Conservation (phyloP, 1,140 invertebrate species). For the Drosophila lini region DNA sequence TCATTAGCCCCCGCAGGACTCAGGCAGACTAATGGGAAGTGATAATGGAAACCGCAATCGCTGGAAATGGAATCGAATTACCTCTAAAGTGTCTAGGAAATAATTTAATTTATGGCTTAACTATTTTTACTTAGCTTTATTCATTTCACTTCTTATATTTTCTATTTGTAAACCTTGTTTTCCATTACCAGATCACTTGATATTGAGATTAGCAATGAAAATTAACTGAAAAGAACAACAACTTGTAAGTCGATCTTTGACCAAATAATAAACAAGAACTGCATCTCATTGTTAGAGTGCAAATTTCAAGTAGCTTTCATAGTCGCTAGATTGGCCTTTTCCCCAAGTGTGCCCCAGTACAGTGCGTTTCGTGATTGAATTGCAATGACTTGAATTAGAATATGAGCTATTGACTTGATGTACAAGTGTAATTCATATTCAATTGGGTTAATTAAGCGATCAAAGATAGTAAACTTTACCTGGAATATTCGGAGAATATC, state of each 20-base stretch:
- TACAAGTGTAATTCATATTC: not conserved
- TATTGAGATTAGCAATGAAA: not conserved
- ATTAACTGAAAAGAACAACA: not conserved
- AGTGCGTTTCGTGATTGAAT: constrained; percentile 8
- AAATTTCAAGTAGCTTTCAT: constrained; percentile 18
- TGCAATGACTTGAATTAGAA: not conserved
- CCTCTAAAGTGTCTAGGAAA: constrained; percentile 5
- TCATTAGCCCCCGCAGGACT: constrained; percentile 14
- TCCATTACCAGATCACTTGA: not conserved
- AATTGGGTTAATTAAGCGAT: constrained; percentile 2
- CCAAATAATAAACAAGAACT: not conserved
- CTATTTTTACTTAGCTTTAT: not conserved
- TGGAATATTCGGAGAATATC: too few species aligned
- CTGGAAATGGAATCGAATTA: constrained; percentile 15
- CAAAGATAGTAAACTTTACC: not conserved
- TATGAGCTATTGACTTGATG: not conserved
- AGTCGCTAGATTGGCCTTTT: constrained; percentile 4
- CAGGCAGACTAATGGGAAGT: not conserved
- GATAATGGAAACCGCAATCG: not conserved
- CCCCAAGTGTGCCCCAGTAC: not conserved
- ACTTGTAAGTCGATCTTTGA: not conserved
- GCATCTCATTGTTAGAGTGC: constrained; percentile 9
- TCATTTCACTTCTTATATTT: not conserved
- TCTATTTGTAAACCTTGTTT: not conserved
- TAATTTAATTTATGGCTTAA: not conserved